Evolutionary conservation across 2,888 invertebrate genomes (phyloP).

Genomic region (Hemicrepidius hirtus): DNA sequence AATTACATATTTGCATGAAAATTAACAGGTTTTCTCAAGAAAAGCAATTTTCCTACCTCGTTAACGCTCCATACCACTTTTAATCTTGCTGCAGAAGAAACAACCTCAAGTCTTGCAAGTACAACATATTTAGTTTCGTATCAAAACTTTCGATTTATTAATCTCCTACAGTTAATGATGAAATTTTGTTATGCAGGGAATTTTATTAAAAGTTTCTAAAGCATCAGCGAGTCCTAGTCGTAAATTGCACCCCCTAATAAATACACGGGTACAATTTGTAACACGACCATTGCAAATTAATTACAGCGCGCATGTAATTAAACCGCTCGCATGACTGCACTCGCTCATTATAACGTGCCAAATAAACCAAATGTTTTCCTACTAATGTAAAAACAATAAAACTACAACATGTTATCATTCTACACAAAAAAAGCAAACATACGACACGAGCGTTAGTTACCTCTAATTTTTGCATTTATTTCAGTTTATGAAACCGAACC

Average conservation of each 20-base stretch:
- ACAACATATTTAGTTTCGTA: no score
- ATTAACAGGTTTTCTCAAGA: slow-evolving; percentile 47
- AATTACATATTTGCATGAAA: slow-evolving; percentile 53
- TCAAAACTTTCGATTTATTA: no score
- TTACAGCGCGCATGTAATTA: slow-evolving; percentile 47
- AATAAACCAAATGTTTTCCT: slow-evolving; percentile 42
- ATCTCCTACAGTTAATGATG: no score
- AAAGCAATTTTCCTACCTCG: slow-evolving; percentile 45
- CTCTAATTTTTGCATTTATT: not conserved
- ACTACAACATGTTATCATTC: slow-evolving; percentile 14
- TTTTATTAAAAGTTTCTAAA: slow-evolving; percentile 26
- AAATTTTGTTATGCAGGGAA: not conserved
- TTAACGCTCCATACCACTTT: slow-evolving; percentile 35
- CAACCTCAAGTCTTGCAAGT: slow-evolving; percentile 4
- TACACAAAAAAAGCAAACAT: not conserved
- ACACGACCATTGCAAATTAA: slow-evolving; percentile 46
- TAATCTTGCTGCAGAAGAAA: slow-evolving; percentile 18
- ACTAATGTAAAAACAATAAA: slow-evolving; percentile 39
- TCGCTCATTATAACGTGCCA: slow-evolving; percentile 42
- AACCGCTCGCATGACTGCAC: slow-evolving; percentile 43
- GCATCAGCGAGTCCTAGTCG: not conserved
- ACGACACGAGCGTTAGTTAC: no score
- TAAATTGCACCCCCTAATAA: slow-evolving; percentile 42
- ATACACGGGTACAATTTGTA: slow-evolving; percentile 39
- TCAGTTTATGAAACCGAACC: not conserved